A percentile compares a stretch with the other conserved stretches of the same genome.
phyloP scores from a whole-genome alignment of 2,888 invertebrate genomes.

The Ecdyonurus torrentis region DNA sequence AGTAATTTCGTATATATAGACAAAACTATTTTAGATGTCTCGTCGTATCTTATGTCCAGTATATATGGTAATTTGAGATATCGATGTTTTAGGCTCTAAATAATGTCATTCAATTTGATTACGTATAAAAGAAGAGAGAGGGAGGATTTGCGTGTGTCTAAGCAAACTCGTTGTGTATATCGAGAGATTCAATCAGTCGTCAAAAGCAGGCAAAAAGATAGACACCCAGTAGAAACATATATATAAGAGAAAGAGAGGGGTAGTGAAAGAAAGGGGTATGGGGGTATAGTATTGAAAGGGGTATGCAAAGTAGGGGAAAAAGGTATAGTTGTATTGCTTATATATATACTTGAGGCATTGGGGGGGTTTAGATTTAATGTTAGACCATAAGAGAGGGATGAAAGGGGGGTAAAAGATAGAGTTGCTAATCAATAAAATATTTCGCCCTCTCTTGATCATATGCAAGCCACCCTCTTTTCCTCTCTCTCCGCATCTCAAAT shows the following conservation, averaged over 20 bases:
- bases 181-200: conserved; percentile 1
- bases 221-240: background rate
- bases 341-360: background rate
- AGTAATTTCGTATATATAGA: too few relatives aligned
- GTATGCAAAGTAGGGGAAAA: background rate
- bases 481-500: background rate
- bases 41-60: too few relatives aligned
- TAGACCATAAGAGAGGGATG: too few relatives aligned
- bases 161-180: background rate
- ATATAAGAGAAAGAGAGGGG: background rate
- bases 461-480: background rate
- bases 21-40: too few relatives aligned
- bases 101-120: too few relatives aligned
- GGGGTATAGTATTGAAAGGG: conserved; percentile 2
- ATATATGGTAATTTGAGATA: too few relatives aligned
- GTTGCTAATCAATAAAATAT: background rate
- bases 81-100: too few relatives aligned
- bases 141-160: too few relatives aligned
- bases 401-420: conserved; percentile 1
- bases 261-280: background rate
- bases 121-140: too few relatives aligned
- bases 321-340: background rate
- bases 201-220: background rate
- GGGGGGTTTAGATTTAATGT: background rate
- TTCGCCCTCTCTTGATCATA: background rate